phyloP scores from a whole-genome alignment of 2,888 invertebrate species.

The Sphaeridia pumilis region DNA sequence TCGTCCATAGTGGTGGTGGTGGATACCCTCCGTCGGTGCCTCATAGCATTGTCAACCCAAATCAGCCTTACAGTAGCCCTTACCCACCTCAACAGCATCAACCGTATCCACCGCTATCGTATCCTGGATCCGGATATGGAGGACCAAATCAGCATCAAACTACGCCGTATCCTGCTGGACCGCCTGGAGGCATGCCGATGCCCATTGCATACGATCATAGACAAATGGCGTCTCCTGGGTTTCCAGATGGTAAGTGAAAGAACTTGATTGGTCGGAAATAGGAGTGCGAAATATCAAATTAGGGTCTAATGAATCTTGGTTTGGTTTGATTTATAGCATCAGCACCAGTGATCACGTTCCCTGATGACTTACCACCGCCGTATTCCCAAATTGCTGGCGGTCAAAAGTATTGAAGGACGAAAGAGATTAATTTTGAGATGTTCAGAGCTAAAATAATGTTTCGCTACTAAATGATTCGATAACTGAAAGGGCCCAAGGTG shows the following conservation, averaged over 20 bases:
- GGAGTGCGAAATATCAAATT: background rate
- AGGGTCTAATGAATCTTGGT: background rate
- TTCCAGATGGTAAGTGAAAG: background rate
- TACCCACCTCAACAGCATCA: too few relatives aligned
- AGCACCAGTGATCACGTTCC: background rate
- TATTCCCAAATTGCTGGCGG: background rate
- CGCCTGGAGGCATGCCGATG: background rate
- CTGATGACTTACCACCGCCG: background rate
- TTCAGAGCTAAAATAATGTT: too few relatives aligned
- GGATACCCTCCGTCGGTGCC: background rate
- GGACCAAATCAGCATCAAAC: too few relatives aligned
- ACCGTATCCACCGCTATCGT: too few relatives aligned
- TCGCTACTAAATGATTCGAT: too few relatives aligned
- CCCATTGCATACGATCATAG: background rate
- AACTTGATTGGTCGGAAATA: background rate
- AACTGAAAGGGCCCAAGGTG: too few relatives aligned
- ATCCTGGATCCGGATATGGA: background rate
- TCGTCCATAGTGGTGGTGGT: background rate
- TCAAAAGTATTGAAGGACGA: background rate
- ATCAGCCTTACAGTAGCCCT: background rate
- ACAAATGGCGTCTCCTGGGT: background rate
- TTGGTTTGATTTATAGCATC: background rate
- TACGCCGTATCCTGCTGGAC: background rate
- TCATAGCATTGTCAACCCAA: background rate
- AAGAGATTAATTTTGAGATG: too few relatives aligned